These are phyloP conservation scores for Echiichthys vipera DNA, from an alignment of 2,797 vertebrate species.

Conservation along the genomic window DNA sequence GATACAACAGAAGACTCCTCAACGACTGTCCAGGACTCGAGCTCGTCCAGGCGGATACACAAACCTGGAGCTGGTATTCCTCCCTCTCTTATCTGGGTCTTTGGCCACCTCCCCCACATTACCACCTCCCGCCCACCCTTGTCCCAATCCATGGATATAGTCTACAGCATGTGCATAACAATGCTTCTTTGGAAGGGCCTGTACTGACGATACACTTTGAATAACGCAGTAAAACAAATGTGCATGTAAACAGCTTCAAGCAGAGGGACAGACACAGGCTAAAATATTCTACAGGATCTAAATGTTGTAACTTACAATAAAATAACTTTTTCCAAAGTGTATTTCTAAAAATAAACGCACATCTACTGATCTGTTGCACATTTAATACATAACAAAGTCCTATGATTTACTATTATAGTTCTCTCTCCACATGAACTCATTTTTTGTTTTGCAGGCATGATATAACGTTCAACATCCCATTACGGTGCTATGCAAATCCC, in stretches of 20 bases:
- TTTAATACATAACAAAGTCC: background rate
- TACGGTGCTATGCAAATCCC: conserved; percentile 11
- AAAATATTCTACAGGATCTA: background rate
- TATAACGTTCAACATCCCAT: background rate
- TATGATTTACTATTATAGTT: background rate
- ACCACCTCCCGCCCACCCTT: conserved; percentile 35
- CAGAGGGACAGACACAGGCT: background rate
- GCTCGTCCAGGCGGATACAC: conserved; percentile 17
- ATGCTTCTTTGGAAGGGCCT: conserved; percentile 35
- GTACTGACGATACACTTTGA: conserved; percentile 7
- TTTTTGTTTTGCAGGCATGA: background rate
- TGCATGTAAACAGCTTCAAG: background rate
- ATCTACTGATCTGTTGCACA: background rate
- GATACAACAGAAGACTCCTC: conserved; percentile 33
- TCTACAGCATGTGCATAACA: conserved; percentile 55
- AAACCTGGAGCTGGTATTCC: conserved; percentile 31
- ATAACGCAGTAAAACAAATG: background rate
- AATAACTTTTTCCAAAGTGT: background rate
- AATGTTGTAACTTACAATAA: background rate
- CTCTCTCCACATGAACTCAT: background rate
- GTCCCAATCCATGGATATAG: conserved; percentile 3
- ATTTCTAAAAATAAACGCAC: background rate
- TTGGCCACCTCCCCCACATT: conserved; percentile 59
- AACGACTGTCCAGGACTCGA: background rate
- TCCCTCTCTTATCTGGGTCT: conserved; percentile 57